Percentiles rank a stretch among this genome's conserved stretches.
Conservation (phyloP, 2,888 invertebrate species). For the Bugula neritina region DNA sequence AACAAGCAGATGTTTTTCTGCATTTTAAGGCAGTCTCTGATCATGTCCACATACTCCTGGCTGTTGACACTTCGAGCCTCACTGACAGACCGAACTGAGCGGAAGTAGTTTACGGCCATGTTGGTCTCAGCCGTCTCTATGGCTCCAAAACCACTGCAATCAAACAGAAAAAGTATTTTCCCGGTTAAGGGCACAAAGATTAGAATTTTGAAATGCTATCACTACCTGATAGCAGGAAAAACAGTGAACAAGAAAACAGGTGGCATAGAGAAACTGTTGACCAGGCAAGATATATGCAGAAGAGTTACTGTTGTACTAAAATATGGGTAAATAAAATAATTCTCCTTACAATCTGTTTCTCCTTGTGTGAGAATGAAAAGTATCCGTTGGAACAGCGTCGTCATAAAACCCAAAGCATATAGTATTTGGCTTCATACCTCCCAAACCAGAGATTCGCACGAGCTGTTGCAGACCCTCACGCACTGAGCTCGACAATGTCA, state of each 20-base stretch:
- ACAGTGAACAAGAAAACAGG: no score
- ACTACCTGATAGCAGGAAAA: no score
- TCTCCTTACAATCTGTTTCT: constrained; percentile 21
- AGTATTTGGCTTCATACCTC: constrained; percentile 99
- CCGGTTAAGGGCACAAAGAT: no score
- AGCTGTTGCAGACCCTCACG: constrained; percentile 87
- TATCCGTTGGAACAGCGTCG: constrained; percentile 66
- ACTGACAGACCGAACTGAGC: constrained; percentile 33
- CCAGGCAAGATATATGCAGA: no score
- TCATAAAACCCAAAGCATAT: constrained; percentile 87
- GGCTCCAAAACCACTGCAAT: constrained; percentile 31
- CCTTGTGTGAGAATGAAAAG: not conserved
- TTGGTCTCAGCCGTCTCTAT: constrained; percentile 33
- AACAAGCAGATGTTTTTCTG: constrained; percentile 91
- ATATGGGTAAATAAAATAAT: no score
- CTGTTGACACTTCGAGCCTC: constrained; percentile 39
- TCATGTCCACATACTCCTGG: constrained; percentile 73
- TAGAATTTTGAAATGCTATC: no score
- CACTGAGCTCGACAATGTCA: constrained; percentile 78
- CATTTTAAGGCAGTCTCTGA: constrained; percentile 80
- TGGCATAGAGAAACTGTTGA: no score
- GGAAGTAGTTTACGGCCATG: constrained; percentile 35
- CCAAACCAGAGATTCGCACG: constrained; percentile 83
- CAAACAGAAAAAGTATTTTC: no score
- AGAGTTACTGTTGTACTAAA: no score